Conservation (phyloP, 2,797 vertebrate genomes). For the Dermochelys coriacea region DNA sequence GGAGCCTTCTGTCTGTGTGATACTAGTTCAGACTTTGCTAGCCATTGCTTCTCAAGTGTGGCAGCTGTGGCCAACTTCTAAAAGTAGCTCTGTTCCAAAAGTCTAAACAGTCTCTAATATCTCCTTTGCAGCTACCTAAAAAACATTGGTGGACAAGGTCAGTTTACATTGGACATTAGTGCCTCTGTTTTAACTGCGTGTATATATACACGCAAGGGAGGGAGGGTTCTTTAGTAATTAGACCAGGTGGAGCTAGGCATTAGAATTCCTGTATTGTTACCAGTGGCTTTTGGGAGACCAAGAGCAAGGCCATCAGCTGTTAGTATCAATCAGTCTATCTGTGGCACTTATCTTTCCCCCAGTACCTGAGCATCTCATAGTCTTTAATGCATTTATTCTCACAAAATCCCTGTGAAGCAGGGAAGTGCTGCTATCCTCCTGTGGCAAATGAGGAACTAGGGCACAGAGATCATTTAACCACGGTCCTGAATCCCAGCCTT, state of each 20-base stretch:
- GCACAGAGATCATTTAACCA: no score
- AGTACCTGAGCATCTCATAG: not conserved
- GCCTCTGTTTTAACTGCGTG: no score
- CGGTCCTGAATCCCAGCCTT: no score
- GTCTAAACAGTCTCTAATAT: no score
- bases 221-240: not conserved
- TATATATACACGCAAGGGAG: not conserved
- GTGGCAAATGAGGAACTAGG: no score
- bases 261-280: not conserved
- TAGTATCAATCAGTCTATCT: not conserved
- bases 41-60: not conserved
- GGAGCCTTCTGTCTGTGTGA: not conserved
- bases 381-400: not conserved
- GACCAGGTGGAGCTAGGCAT: not conserved
- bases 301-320: not conserved
- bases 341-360: no score
- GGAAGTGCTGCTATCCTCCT: accelerated
- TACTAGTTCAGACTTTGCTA: not conserved
- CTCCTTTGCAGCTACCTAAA: no score
- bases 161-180: no score
- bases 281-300: not conserved
- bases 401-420: not conserved
- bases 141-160: no score
- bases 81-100: not conserved
- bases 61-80: no score